phyloP scores from a whole-genome alignment of 2,888 invertebrate genomes.

The Clostera curtula region DNA sequence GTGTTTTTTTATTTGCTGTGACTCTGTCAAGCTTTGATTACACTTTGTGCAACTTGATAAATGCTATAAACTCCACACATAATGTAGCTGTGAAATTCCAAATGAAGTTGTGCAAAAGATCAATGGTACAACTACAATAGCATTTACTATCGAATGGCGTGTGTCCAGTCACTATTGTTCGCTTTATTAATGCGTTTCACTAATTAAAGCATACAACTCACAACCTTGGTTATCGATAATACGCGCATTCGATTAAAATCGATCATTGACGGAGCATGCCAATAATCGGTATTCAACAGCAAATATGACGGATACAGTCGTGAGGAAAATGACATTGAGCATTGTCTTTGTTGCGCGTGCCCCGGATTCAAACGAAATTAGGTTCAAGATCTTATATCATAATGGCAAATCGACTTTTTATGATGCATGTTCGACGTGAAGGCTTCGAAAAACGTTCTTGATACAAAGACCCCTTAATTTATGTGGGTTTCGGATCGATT shows the following conservation, averaged over 20 bases:
- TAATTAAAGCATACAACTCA: conserved; percentile 32
- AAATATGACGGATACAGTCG: conserved; percentile 52
- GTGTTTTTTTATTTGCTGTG: too few relatives aligned
- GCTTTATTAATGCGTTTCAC: conserved; percentile 24
- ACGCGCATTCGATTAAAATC: conserved; percentile 37
- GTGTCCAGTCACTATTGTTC: conserved; percentile 16
- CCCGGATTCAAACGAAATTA: conserved; percentile 57
- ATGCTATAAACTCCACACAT: conserved; percentile 6
- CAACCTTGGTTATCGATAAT: conserved; percentile 29
- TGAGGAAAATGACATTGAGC: conserved; percentile 57
- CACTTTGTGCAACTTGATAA: conserved; percentile 8
- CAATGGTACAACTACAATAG: conserved; percentile 14
- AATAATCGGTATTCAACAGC: conserved; percentile 43
- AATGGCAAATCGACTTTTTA: conserved; percentile 22
- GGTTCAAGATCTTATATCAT: conserved; percentile 48
- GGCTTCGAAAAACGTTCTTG: conserved; percentile 10
- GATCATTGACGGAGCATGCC: conserved; percentile 44
- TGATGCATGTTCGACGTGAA: conserved; percentile 19
- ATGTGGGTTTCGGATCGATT: conserved; percentile 9
- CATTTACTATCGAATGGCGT: conserved; percentile 18
- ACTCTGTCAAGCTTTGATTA: too few relatives aligned
- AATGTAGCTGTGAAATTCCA: conserved; percentile 21
- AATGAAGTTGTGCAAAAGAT: conserved; percentile 19
- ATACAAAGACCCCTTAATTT: conserved; percentile 12
- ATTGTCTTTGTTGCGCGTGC: conserved; percentile 51